Percentiles rank a stretch among this genome's conserved stretches.
Evolutionary conservation across 2,797 vertebrate species (phyloP).

Genomic region (Alfaro cultratus): DNA sequence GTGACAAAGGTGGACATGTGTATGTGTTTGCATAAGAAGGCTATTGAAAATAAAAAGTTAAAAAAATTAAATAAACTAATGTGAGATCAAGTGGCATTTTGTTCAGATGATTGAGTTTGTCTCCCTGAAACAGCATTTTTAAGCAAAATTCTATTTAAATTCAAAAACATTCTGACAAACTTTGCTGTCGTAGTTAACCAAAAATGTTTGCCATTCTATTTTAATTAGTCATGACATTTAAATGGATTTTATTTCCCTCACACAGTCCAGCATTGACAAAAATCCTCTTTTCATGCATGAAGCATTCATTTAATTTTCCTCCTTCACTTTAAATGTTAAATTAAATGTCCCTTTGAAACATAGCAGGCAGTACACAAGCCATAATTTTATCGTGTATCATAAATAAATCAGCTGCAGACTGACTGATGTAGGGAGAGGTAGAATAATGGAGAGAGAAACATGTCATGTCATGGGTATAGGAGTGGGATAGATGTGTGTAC

Average conservation of each 20-base stretch:
- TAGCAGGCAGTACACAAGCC: constrained; percentile 37
- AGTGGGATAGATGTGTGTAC: constrained; percentile 57
- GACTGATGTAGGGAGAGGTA: constrained; percentile 49
- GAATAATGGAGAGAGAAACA: constrained; percentile 59
- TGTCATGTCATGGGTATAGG: constrained; percentile 55
- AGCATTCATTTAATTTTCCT: constrained; percentile 67
- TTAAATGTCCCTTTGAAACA: constrained; percentile 69
- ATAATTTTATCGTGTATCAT: constrained; percentile 54
- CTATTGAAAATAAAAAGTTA: too few species aligned
- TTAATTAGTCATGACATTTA: not conserved
- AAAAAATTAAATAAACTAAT: too few species aligned
- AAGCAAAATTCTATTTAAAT: not conserved
- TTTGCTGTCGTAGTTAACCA: not conserved
- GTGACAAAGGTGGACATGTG: too few species aligned
- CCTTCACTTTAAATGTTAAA: constrained; percentile 67
- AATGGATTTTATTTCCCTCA: not conserved
- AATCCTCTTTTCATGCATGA: constrained; percentile 51
- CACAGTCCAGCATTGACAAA: constrained; percentile 24
- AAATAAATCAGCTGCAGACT: constrained; percentile 67
- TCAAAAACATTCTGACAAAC: not conserved
- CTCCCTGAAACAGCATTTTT: not conserved
- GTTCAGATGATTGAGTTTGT: not conserved
- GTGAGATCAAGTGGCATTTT: not conserved
- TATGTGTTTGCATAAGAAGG: too few species aligned
- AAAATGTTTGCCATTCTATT: not conserved